Evolutionary conservation across 2,888 invertebrate genomes (phyloP), one percentile per base, ranked within the genome.

Genomic region (Icerya purchasi): DNA sequence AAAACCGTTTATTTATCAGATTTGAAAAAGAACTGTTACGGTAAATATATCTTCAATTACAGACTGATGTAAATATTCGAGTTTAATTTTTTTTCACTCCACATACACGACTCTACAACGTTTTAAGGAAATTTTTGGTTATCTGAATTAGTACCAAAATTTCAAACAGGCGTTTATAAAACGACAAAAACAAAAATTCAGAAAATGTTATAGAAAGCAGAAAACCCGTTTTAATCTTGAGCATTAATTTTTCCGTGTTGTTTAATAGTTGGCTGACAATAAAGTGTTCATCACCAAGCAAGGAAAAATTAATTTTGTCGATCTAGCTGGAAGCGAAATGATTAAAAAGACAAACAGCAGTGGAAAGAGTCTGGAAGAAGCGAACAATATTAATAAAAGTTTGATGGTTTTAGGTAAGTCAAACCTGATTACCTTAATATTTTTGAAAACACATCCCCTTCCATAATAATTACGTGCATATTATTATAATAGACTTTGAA

Each of bases 271-370:
- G 22, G 55, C 61, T n/a, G 83, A 83, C 68, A 81, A 82, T 63
- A 86, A 85, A 53, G 84, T 90, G 53, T 88, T 86, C 66, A 82
- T 92, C 66, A 86, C 90, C 49, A 84, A 88, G 66, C 86, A 90
- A 67, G 94, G 94, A 23, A 94, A 94, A 74, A 83, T 94, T 59
- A 91, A 92, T 74, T 92, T 94, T 71, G 93, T 94, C 5, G 94
- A 94, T 72, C 75, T 94, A 62, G 94, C 94, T 1, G 93, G 94
- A n/a, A 92, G 91, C 68, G 93, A 94, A 74, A 88, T 93, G 81
- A 91, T 92, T 2, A 93, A 91, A 70, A 86, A 85, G 70, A 93
- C 88, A 0, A 81, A 83, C 66, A 88, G 85, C 70, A 86, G 83
- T 67, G 91, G 86, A 56, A 89, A 84, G 72, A 90, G 88, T 0